Percentiles rank a stretch among this genome's conserved stretches.
These are phyloP conservation scores for Hofmannophila pseudospretella DNA, from an alignment of 2,888 invertebrate genomes.

Conservation along the genomic window DNA sequence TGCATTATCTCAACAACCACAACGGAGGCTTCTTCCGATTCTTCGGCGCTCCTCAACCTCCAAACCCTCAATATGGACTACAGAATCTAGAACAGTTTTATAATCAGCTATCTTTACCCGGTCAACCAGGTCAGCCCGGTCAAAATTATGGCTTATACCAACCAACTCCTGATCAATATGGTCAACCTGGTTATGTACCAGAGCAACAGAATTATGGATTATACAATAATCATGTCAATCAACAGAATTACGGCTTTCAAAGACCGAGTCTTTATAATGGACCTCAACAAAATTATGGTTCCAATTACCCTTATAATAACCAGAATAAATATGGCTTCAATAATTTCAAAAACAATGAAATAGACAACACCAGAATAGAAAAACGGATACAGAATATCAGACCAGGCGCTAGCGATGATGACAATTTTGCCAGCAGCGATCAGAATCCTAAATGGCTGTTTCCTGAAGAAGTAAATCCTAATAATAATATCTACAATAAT, in stretches of 20 bases:
- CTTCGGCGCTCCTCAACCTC: slow-evolving; percentile 76
- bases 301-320: slow-evolving; percentile 30
- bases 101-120: slow-evolving; percentile 31
- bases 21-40: slow-evolving; percentile 91
- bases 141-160: slow-evolving; percentile 16
- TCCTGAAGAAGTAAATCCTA: slow-evolving; percentile 28
- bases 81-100: slow-evolving; percentile 57
- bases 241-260: slow-evolving; percentile 16
- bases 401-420: slow-evolving; percentile 24
- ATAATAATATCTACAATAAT: slow-evolving; percentile 8
- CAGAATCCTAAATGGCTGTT: slow-evolving; percentile 41
- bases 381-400: slow-evolving; percentile 52
- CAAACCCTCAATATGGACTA: slow-evolving; percentile 8
- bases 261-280: slow-evolving; percentile 18
- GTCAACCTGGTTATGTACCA: slow-evolving; percentile 2
- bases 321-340: slow-evolving; percentile 26
- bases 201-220: slow-evolving; percentile 8
- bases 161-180: slow-evolving; percentile 7
- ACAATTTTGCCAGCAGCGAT: slow-evolving; percentile 18
- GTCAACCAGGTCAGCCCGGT: neutral
- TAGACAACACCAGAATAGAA: slow-evolving; percentile 26
- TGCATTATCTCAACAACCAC: slow-evolving; percentile 89
- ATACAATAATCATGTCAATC: slow-evolving; percentile 9
- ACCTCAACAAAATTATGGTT: slow-evolving; percentile 28
- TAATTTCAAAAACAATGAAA: slow-evolving; percentile 21